A percentile compares a stretch with the other conserved stretches of the same genome.
These are phyloP conservation scores for Alethe castanea DNA, from an alignment of 2,113 vertebrate genomes.

Conservation along the genomic window DNA sequence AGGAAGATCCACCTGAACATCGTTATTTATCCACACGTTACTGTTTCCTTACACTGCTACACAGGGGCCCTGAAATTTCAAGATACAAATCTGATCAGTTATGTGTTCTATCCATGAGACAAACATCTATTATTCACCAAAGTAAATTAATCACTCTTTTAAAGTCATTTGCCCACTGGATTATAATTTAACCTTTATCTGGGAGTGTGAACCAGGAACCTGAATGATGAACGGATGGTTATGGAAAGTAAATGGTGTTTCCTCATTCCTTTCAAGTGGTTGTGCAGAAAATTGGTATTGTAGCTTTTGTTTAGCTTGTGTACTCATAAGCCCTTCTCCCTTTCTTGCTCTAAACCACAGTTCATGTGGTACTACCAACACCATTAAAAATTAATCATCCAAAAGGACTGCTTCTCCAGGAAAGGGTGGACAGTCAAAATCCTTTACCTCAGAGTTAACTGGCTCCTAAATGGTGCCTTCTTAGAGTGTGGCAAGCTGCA, in stretches of 20 bases:
- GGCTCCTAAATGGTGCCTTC: background rate
- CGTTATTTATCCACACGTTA: background rate
- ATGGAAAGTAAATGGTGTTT: background rate
- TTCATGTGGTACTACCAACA: background rate
- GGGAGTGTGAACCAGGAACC: background rate
- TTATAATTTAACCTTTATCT: slow-evolving; percentile 37
- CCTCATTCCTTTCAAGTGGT: slow-evolving; percentile 17
- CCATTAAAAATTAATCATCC: background rate
- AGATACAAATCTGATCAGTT: background rate
- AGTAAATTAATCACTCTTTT: background rate
- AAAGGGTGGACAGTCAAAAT: background rate
- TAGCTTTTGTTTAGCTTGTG: background rate
- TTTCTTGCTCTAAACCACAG: background rate
- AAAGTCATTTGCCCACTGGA: background rate
- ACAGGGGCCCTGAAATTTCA: background rate
- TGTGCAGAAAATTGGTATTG: background rate
- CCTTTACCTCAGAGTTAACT: background rate
- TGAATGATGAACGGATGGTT: background rate
- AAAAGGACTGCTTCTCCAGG: background rate
- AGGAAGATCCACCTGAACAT: background rate
- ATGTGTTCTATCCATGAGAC: background rate
- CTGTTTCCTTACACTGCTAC: background rate
- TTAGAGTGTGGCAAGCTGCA: background rate
- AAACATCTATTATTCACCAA: background rate
- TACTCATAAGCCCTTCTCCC: background rate